Conservation (phyloP, 1,140 invertebrate genomes). For the Drosophila lowei region DNA sequence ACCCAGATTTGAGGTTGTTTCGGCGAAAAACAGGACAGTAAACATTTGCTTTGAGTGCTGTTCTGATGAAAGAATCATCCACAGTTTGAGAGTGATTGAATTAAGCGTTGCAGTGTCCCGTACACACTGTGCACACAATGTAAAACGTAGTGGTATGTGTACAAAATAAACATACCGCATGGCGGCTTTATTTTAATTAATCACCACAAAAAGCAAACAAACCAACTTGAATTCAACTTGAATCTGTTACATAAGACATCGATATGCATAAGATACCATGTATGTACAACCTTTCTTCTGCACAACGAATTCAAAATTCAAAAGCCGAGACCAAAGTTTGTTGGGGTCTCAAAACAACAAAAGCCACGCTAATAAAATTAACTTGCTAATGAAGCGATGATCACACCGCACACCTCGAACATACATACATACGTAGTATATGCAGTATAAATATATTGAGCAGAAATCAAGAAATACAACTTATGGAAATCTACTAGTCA, state of each 20-base stretch:
- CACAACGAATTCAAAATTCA: slow-evolving; percentile 39
- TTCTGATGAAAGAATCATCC: neutral
- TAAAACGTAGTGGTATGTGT: slow-evolving; percentile 4
- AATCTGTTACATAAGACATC: slow-evolving; percentile 60
- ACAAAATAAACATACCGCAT: slow-evolving; percentile 36
- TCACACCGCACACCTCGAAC: slow-evolving; percentile 37
- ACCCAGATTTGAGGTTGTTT: slow-evolving; percentile 19
- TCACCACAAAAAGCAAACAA: slow-evolving; percentile 42
- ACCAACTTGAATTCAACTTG: slow-evolving; percentile 65
- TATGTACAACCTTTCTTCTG: slow-evolving; percentile 56
- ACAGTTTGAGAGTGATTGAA: slow-evolving; percentile 36
- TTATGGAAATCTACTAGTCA: slow-evolving; percentile 56
- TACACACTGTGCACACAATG: slow-evolving; percentile 26
- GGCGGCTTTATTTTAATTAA: slow-evolving; percentile 46
- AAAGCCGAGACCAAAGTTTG: slow-evolving; percentile 22
- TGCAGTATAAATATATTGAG: slow-evolving; percentile 28
- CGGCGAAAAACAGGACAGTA: neutral
- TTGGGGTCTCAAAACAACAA: slow-evolving; percentile 32
- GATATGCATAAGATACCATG: slow-evolving; percentile 19
- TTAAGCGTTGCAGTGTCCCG: slow-evolving; percentile 15
- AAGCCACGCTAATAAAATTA: slow-evolving; percentile 71
- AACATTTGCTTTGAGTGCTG: slow-evolving; percentile 8
- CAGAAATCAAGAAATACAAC: slow-evolving; percentile 72
- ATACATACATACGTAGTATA: slow-evolving; percentile 7
- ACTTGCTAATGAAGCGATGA: slow-evolving; percentile 77